phyloP scores from a whole-genome alignment of 2,797 vertebrate species.

The Discoglossus pictus region DNA sequence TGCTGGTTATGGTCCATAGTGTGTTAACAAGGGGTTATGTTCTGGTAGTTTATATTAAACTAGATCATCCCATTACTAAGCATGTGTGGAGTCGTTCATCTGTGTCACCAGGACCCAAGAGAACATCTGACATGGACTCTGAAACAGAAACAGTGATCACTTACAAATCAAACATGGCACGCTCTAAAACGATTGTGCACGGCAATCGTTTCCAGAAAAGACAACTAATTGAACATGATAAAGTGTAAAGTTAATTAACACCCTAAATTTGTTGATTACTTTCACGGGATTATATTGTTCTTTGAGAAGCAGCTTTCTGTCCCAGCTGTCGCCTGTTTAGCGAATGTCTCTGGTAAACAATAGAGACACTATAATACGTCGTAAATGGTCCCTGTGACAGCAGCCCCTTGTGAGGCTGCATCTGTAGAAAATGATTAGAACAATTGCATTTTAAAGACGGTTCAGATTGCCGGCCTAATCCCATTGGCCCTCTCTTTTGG shows the following conservation, averaged over 20 bases:
- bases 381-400: conserved; percentile 87
- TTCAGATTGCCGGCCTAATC: conserved; percentile 80
- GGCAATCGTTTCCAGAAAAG: conserved; percentile 83
- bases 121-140: conserved; percentile 76
- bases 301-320: conserved; percentile 81
- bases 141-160: conserved; percentile 80
- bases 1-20: conserved; percentile 53
- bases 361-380: conserved; percentile 85
- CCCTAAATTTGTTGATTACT: conserved; percentile 96
- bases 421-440: conserved; percentile 96
- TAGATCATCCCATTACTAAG: conserved; percentile 74
- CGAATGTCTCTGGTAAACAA: conserved; percentile 75
- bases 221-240: conserved; percentile 99
- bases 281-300: conserved; percentile 87
- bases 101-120: conserved; percentile 82
- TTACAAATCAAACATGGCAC: conserved; percentile 89
- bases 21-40: conserved; percentile 75
- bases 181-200: conserved; percentile 96
- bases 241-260: conserved; percentile 99
- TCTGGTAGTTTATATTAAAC: conserved; percentile 77
- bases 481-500: conserved; percentile 80
- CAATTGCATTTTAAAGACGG: conserved; percentile 93
- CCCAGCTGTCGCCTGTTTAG: conserved; percentile 91
- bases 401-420: conserved; percentile 87
- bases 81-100: conserved; percentile 81